Evolutionary conservation across 2,888 invertebrate species (phyloP).

Genomic region (Nematopogon swammerdamellus): DNA sequence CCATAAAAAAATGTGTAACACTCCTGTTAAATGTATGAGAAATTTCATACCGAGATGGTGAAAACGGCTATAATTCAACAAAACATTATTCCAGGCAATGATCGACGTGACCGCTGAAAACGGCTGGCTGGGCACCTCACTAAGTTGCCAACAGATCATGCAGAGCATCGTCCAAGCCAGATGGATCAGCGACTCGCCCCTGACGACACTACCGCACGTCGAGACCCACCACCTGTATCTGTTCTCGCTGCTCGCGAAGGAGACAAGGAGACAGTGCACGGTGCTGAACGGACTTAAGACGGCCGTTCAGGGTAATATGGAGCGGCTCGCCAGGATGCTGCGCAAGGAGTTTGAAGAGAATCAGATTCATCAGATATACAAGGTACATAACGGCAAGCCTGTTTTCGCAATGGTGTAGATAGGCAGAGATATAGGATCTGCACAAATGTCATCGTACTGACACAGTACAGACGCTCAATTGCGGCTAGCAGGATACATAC

Average conservation of each 20-base stretch:
- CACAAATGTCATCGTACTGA: too few species aligned
- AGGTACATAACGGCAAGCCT: too few species aligned
- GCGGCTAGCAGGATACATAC: too few species aligned
- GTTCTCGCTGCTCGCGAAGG: constrained; percentile 49
- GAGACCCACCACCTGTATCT: constrained; percentile 61
- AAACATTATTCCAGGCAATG: constrained; percentile 92
- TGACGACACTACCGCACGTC: constrained; percentile 75
- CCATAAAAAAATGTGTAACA: too few species aligned
- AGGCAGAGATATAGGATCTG: too few species aligned
- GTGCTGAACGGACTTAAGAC: constrained; percentile 58
- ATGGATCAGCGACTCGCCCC: constrained; percentile 74
- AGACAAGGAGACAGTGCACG: constrained; percentile 31
- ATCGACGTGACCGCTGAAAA: constrained; percentile 89
- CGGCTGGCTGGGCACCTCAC: constrained; percentile 82
- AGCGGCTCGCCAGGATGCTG: constrained; percentile 58
- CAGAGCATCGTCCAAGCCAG: constrained; percentile 91
- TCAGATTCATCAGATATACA: constrained; percentile 66
- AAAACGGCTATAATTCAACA: too few species aligned
- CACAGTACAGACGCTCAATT: too few species aligned
- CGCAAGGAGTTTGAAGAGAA: constrained; percentile 62
- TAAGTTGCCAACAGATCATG: constrained; percentile 74
- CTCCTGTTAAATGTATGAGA: too few species aligned
- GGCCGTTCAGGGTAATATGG: constrained; percentile 56
- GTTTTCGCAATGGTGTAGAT: constrained; percentile 1
- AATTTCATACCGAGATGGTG: too few species aligned